Evolutionary conservation across 2,888 invertebrate genomes (phyloP).

Genomic region (Diaprepes abbreviatus): DNA sequence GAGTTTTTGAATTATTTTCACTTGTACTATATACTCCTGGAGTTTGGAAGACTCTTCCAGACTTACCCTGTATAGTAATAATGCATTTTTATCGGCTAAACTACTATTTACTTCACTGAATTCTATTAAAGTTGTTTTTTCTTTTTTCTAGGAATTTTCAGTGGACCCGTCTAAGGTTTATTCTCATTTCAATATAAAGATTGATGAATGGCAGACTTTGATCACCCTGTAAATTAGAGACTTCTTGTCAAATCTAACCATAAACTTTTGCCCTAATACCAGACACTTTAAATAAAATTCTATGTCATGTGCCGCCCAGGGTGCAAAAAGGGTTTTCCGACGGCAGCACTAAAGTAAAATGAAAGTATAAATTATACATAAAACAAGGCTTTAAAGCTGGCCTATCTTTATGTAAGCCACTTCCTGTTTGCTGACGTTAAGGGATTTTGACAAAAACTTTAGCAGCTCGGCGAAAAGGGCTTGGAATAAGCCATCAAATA

Average conservation of each 20-base stretch:
- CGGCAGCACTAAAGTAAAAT: slow-evolving; percentile 28
- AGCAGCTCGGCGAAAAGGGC: slow-evolving; percentile 30
- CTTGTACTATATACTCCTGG: too few relatives aligned
- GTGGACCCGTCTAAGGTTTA: too few relatives aligned
- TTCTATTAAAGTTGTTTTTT: too few relatives aligned
- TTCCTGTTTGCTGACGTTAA: slow-evolving; percentile 30
- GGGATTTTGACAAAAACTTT: slow-evolving; percentile 36
- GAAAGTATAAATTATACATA: slow-evolving; percentile 43
- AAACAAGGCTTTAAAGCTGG: slow-evolving; percentile 27
- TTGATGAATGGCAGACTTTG: too few relatives aligned
- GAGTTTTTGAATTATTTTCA: too few relatives aligned
- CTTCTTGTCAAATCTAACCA: background rate
- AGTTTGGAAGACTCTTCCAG: too few relatives aligned
- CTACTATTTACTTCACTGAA: too few relatives aligned
- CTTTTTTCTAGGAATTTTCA: too few relatives aligned
- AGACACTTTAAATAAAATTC: slow-evolving; percentile 10
- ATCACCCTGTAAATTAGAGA: too few relatives aligned
- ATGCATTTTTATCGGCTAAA: too few relatives aligned
- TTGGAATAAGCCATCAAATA: slow-evolving; percentile 52
- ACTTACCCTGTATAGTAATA: too few relatives aligned
- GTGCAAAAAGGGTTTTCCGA: slow-evolving; percentile 8
- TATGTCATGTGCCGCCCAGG: background rate
- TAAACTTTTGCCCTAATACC: background rate
- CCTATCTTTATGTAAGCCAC: slow-evolving; percentile 31
- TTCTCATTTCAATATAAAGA: too few relatives aligned